These are phyloP conservation scores for Campylomormyrus tamandua DNA, from an alignment of 2,113 vertebrate genomes.

Conservation along the genomic window DNA sequence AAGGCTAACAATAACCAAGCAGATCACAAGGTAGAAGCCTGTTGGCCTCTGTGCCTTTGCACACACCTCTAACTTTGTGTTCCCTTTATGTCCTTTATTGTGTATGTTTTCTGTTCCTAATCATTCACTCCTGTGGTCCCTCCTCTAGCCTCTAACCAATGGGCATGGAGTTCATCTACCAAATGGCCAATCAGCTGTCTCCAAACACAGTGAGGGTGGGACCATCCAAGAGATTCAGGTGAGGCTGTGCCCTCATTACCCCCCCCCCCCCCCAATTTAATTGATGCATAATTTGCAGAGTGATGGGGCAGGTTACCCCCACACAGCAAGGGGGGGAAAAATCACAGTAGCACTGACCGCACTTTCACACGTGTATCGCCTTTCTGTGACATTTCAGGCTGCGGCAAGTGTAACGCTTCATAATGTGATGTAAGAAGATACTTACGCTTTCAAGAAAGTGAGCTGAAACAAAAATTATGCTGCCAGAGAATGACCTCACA, in stretches of 20 bases:
- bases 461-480: not conserved
- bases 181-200: not conserved
- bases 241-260: not conserved
- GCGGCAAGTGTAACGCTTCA: not conserved
- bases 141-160: not conserved
- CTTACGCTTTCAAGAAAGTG: not conserved
- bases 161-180: not conserved
- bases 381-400: not conserved
- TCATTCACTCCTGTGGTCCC: not conserved
- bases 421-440: slow-evolving; percentile 6
- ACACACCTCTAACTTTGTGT: slow-evolving; percentile 21
- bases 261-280: not conserved
- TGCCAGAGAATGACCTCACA: not conserved
- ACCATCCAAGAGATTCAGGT: not conserved
- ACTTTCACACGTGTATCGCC: not conserved
- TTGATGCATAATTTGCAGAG: not conserved
- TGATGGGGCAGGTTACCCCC: not conserved
- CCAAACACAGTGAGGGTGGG: not conserved
- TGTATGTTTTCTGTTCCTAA: not conserved
- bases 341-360: not conserved
- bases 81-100: not conserved
- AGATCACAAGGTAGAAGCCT: slow-evolving; percentile 44
- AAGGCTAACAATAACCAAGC: slow-evolving; percentile 30
- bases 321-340: not conserved
- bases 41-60: not conserved